Conservation (phyloP, 2,888 invertebrate species). For the Leptogaster cylindrica region DNA sequence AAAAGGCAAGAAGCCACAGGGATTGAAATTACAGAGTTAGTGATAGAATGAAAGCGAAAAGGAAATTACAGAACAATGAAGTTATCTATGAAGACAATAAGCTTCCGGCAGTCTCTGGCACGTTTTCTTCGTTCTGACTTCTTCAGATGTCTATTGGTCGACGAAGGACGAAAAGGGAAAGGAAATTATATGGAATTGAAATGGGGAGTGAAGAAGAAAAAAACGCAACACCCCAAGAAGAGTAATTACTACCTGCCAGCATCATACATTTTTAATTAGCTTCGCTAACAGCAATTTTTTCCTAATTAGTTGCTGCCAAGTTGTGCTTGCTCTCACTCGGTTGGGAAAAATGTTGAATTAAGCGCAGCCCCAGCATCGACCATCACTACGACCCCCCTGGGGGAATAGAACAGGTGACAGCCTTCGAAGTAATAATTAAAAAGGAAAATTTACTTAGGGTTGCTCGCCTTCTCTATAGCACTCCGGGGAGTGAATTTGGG, state of each 20-base stretch:
- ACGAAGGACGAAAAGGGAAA: background rate
- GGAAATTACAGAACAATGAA: slow-evolving; percentile 35
- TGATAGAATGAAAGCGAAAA: background rate
- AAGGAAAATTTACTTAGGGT: slow-evolving; percentile 15
- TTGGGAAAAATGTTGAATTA: slow-evolving; percentile 14
- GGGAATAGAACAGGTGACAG: slow-evolving; percentile 14
- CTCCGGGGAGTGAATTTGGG: slow-evolving; percentile 1
- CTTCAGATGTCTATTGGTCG: background rate
- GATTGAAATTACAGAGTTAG: slow-evolving; percentile 22
- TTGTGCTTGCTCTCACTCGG: too few relatives aligned
- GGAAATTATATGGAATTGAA: too few relatives aligned
- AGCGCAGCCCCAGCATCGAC: background rate
- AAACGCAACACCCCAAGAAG: slow-evolving; percentile 19
- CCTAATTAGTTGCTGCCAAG: slow-evolving; percentile 31
- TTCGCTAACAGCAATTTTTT: slow-evolving; percentile 30
- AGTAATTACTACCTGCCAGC: slow-evolving; percentile 32
- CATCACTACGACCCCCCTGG: background rate
- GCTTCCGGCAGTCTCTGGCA: background rate
- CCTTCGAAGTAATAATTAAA: slow-evolving; percentile 26
- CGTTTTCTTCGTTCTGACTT: background rate
- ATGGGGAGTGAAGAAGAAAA: background rate
- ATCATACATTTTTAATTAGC: slow-evolving; percentile 38
- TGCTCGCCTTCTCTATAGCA: slow-evolving; percentile 14
- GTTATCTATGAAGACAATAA: slow-evolving; percentile 30
- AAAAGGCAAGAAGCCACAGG: slow-evolving; percentile 5